Percentiles rank a stretch among this genome's conserved stretches.
Conservation (phyloP, 2,888 invertebrate genomes). For the Chrysomela aeneicollis region DNA sequence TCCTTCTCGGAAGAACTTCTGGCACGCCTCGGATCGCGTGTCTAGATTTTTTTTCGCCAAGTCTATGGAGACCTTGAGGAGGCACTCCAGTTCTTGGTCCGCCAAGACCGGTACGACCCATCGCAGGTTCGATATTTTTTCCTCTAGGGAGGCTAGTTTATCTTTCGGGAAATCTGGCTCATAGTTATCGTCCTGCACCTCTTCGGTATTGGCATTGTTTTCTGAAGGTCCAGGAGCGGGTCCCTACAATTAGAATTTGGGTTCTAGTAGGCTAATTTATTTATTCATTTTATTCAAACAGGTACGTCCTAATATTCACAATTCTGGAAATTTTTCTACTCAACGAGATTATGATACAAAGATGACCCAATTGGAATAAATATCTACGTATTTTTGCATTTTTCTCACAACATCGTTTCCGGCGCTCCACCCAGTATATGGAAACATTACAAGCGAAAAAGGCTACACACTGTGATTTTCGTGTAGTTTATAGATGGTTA, state of each 20-base stretch:
- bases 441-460: no score
- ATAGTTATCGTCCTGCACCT: slow-evolving; percentile 57
- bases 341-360: no score
- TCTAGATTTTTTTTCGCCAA: slow-evolving; percentile 90
- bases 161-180: slow-evolving; percentile 84
- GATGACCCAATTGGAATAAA: no score
- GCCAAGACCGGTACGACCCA: slow-evolving; percentile 98
- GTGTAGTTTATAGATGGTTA: no score
- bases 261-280: no score
- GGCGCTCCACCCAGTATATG: no score
- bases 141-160: slow-evolving; percentile 88
- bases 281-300: no score
- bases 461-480: no score
- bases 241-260: slow-evolving; percentile 36
- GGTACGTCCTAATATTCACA: no score
- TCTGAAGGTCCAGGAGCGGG: slow-evolving; percentile 50
- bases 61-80: slow-evolving; percentile 88
- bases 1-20: slow-evolving; percentile 94
- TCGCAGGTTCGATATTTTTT: slow-evolving; percentile 93
- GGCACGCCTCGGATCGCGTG: slow-evolving; percentile 87
- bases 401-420: no score
- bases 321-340: no score
- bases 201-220: slow-evolving; percentile 44
- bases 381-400: no score
- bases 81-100: slow-evolving; percentile 92